Evolutionary conservation across 2,113 vertebrate genomes (phyloP), one percentile per base, ranked within the genome.

Genomic region (Cinclus mexicanus): DNA sequence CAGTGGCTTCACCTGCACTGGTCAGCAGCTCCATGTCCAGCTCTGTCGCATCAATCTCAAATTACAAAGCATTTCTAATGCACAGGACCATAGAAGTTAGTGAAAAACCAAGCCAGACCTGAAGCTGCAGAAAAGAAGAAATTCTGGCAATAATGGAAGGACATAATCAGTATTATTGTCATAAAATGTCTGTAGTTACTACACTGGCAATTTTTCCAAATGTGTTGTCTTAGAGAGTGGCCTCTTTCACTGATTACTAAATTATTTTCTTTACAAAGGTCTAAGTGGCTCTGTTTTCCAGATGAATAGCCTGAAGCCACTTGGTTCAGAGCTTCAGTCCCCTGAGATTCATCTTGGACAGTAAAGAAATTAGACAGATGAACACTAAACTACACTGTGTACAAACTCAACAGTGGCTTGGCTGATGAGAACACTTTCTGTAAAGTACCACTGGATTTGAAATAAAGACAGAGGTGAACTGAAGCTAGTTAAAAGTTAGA

Each of bases 251-350:
- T 89, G 67, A 83, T 76, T 72, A 75, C 89, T 50, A 57, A 91
- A 89, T 85, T 76, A 64, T 87, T 84, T 94, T 93, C 94, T 87
- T 93, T 56, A 69, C 18, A 75, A 65, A 91, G 70, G 57, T 71
- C 59, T 90, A 83, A 88, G 75, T 77, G 71, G 42, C 39, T 85
- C 46, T 80, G 83, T 60, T 90, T 93, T 93, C 76, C 90, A 93
- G 82, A 93, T 61, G 24, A 83, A 94, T 55, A 80, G 67, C 87
- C 81, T 24, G 46, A 76, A 91, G 78, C 46, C 57, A 79, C 70
- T 82, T 60, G 50, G 47, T 85, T 87, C 59, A 70, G 68, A 95
- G 67, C 50, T 55, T 65, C 60, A 83, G 14, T 65, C 70, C 57
- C 65, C 46, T 16, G 61, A 85, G 87, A 71, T 82, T 90, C 72